Conservation (phyloP, 2,888 invertebrate genomes). For the Prosopocoilus inquinatus region DNA sequence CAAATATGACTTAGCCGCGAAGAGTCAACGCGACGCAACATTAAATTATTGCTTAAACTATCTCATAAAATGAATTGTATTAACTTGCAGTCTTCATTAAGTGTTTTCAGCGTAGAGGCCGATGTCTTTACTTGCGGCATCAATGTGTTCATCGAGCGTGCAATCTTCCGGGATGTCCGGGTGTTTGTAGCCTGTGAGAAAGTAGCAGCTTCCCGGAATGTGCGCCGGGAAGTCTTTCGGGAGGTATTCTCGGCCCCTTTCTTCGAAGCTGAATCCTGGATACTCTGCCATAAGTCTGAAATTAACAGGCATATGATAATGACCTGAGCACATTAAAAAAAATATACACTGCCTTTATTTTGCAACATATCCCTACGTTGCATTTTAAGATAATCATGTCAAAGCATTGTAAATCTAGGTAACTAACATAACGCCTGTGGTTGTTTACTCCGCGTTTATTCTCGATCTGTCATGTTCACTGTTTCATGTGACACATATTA, state of each 20-base stretch:
- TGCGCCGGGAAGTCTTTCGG: slow-evolving; percentile 82
- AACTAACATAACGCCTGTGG: no score
- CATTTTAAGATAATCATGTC: no score
- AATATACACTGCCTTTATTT: no score
- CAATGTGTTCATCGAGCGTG: slow-evolving; percentile 67
- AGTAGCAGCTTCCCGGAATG: slow-evolving; percentile 81
- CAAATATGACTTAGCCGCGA: not conserved
- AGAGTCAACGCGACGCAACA: not conserved
- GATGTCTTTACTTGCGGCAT: slow-evolving; percentile 63
- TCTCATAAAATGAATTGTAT: not conserved
- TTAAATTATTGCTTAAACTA: slow-evolving; percentile 2
- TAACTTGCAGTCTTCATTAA: slow-evolving; percentile 20
- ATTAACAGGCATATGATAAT: slow-evolving; percentile 10
- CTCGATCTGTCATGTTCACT: no score
- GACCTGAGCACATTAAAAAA: no score
- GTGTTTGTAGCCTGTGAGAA: slow-evolving; percentile 77
- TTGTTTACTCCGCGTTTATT: no score
- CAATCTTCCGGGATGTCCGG: slow-evolving; percentile 61
- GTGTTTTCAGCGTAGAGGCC: slow-evolving; percentile 51
- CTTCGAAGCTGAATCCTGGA: slow-evolving; percentile 74
- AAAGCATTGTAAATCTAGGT: no score
- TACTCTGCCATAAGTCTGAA: slow-evolving; percentile 72
- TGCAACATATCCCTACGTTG: no score
- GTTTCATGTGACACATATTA: no score
- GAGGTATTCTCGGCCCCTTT: slow-evolving; percentile 72